Base-by-base conservation (phyloP, 2,797 vertebrate genomes). In the Cuniculus paca region DNA sequence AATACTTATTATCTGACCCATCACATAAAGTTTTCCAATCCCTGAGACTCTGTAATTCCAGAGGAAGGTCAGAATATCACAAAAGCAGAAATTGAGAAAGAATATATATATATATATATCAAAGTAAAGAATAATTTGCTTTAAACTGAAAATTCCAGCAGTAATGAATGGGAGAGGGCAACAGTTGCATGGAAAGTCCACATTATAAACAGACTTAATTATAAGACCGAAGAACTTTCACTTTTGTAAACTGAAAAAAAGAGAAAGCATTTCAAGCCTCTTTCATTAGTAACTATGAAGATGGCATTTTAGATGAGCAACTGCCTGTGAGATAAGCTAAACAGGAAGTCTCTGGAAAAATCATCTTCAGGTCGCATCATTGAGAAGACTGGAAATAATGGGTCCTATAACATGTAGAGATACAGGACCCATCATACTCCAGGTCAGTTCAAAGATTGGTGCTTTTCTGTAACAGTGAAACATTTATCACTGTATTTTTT, bases 301-400 rank as follows among this genome's bases (percentile, higher is more conserved):
- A 26, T 87, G 45, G 22, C 58, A 16, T 75, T 92, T 92, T 56
- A 90, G 80, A 14, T 94, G 63, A 88, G 20, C 20, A 82, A 42
- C 22, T 48, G 2, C 39, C 54, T 50, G 14, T 83, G 36, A 79
- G 2, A 77, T 86, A 7, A 92, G 28, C 45, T 65, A 88, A 88
- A 78, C 3, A 28, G 6, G 7, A 82, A 72, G 52, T 39, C 56
- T 31, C 14, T 52, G 65, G 39, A 28, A 72, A 89, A 91, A 70
- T 45, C 19, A 70, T 24, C 52, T 39, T 90, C 58, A 63, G 70
- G 28, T 31, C 58, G 11, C 10, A 70, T 52, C 17, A 79, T 1
- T 42, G 26, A 52, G 39, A 83, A 80, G 20, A 89, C 9, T 16
- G 11, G 1, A 86, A 93, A 90, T 72, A 12, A 17, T 52, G 50